A percentile compares a stretch with the other conserved stretches of the same genome.
Evolutionary conservation across 2,797 vertebrate species (phyloP).

Genomic region (Coluber constrictor): DNA sequence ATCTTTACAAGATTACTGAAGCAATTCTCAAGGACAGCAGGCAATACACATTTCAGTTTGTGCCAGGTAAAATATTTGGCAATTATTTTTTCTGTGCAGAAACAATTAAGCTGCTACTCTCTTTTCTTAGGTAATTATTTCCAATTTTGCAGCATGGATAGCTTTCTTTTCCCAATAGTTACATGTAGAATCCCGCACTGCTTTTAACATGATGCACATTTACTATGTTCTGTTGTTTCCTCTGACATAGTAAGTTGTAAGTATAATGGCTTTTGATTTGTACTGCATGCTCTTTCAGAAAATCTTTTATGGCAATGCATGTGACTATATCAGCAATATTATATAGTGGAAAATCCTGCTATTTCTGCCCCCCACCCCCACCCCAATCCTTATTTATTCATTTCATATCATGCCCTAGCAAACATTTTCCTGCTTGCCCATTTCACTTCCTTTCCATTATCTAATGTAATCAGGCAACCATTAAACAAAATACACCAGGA

Average conservation of each 20-base stretch:
- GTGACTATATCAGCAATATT: neutral
- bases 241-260: neutral
- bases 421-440: neutral
- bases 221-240: neutral
- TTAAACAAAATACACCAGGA: neutral
- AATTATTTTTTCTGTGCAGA: neutral
- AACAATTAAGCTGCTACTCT: neutral
- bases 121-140: neutral
- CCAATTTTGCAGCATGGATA: neutral
- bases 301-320: neutral
- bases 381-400: neutral
- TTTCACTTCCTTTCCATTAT: slow-evolving; percentile 2
- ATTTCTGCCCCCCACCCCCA: neutral
- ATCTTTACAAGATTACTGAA: neutral
- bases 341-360: neutral
- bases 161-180: neutral
- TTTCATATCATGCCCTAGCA: neutral
- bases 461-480: neutral
- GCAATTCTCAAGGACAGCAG: neutral
- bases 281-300: neutral
- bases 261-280: neutral
- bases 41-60: neutral
- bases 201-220: neutral
- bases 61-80: neutral
- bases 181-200: neutral